phyloP scores from a whole-genome alignment of 1,140 invertebrate species.

The Drosophila sproati region DNA sequence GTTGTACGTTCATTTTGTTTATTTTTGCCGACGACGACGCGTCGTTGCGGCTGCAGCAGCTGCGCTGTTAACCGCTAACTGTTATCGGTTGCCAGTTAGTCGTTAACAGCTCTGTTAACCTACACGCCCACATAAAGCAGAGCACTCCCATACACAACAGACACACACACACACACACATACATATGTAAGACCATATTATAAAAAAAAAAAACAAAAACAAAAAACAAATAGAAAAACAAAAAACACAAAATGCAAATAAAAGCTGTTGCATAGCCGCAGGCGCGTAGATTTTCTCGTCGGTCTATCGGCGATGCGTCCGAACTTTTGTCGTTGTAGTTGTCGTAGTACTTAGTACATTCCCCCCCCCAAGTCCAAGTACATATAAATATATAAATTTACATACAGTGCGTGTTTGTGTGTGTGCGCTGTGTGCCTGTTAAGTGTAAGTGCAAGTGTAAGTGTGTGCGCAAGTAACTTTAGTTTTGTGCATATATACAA shows the following conservation, averaged over 20 bases:
- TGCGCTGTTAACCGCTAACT: constrained; percentile 15
- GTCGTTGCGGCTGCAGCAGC: constrained; percentile 17
- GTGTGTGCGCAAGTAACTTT: constrained; percentile 36
- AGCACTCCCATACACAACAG: not conserved
- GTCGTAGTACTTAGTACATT: constrained; percentile 57
- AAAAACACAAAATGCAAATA: not conserved
- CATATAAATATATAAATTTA: constrained; percentile 8
- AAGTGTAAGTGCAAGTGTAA: constrained; percentile 15
- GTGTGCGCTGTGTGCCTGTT: constrained; percentile 5
- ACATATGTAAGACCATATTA: not conserved
- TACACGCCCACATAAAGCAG: not conserved
- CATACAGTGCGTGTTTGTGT: constrained; percentile 1
- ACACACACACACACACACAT: constrained; percentile 4
- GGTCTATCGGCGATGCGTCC: constrained; percentile 24
- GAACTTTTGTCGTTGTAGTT: constrained; percentile 41
- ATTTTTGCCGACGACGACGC: constrained; percentile 46
- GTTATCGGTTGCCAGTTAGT: constrained; percentile 12
- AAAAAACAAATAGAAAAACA: not conserved
- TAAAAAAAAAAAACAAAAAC: constrained; percentile 9
- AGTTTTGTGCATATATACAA: constrained; percentile 56
- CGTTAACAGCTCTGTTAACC: constrained; percentile 35
- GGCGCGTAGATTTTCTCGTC: constrained; percentile 27
- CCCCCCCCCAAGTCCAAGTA: constrained; percentile 21
- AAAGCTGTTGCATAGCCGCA: constrained; percentile 53
- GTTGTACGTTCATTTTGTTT: constrained; percentile 64